Evolutionary conservation across 2,797 vertebrate species (phyloP).

Genomic region (Austrolebias charrua): DNA sequence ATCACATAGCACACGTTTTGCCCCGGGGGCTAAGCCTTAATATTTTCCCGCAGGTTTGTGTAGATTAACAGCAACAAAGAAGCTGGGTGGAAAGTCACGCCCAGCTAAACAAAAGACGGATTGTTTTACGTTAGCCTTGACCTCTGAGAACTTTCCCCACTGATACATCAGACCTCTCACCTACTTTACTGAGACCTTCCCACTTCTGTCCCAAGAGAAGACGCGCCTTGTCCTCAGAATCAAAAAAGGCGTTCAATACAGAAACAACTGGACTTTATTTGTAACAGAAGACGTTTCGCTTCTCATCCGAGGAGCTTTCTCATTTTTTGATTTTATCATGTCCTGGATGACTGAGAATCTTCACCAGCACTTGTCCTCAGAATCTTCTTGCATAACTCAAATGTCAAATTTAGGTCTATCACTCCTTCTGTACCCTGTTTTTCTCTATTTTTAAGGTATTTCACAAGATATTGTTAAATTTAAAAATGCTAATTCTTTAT

Average conservation of each 20-base stretch:
- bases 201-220: slow-evolving; percentile 19
- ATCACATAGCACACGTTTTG: neutral
- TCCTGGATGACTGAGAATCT: too few relatives aligned
- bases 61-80: slow-evolving; percentile 36
- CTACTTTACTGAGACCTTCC: slow-evolving; percentile 39
- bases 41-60: slow-evolving; percentile 25
- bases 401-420: neutral
- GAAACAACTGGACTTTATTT: too few relatives aligned
- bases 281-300: too few relatives aligned
- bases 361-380: too few relatives aligned
- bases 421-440: neutral
- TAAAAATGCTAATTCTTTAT: too few relatives aligned
- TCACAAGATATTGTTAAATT: too few relatives aligned
- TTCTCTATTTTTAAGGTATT: neutral
- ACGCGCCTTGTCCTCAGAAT: slow-evolving; percentile 5
- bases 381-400: neutral
- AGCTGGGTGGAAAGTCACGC: slow-evolving; percentile 40
- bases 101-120: slow-evolving; percentile 50
- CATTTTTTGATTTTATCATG: too few relatives aligned
- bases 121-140: slow-evolving; percentile 57
- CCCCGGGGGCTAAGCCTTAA: slow-evolving; percentile 11
- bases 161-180: slow-evolving; percentile 45
- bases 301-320: too few relatives aligned
- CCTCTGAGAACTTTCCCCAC: slow-evolving; percentile 49
- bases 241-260: too few relatives aligned